Conservation (phyloP, 2,888 invertebrate genomes). For the Argynnis bischoffii region DNA sequence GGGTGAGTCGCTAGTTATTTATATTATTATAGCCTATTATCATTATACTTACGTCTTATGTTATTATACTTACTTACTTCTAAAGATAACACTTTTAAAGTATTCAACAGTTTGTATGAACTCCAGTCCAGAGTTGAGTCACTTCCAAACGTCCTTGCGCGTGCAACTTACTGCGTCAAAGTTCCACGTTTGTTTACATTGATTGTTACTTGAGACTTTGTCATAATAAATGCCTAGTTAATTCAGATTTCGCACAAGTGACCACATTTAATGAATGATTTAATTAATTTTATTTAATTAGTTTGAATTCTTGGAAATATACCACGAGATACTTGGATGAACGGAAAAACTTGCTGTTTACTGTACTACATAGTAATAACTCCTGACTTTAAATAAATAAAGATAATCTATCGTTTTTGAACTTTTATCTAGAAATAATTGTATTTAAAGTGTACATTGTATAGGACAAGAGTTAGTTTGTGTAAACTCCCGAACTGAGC, state of each 20-base stretch:
- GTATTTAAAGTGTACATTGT: too few relatives aligned
- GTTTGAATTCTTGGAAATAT: not conserved
- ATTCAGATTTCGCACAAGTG: not conserved
- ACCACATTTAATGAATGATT: conserved; percentile 11
- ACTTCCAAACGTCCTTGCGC: conserved; percentile 57
- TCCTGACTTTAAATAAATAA: not conserved
- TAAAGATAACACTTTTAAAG: not conserved
- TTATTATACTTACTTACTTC: too few relatives aligned
- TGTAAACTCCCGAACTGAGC: not conserved
- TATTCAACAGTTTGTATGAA: conserved; percentile 3
- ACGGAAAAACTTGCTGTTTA: not conserved
- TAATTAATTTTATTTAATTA: conserved; percentile 5
- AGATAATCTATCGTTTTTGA: too few relatives aligned
- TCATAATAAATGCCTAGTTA: conserved; percentile 33
- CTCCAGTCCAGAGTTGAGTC: conserved; percentile 48
- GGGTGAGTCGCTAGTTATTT: too few relatives aligned
- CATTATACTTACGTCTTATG: too few relatives aligned
- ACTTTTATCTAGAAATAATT: too few relatives aligned
- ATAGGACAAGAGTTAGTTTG: too few relatives aligned
- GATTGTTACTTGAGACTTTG: conserved; percentile 43
- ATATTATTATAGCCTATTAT: not conserved
- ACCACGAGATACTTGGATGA: not conserved
- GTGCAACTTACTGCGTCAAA: conserved; percentile 45
- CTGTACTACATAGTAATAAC: not conserved
- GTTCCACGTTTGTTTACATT: conserved; percentile 44